These are phyloP conservation scores for Temnothorax longispinosus DNA, from an alignment of 1,140 invertebrate genomes.

Conservation along the genomic window DNA sequence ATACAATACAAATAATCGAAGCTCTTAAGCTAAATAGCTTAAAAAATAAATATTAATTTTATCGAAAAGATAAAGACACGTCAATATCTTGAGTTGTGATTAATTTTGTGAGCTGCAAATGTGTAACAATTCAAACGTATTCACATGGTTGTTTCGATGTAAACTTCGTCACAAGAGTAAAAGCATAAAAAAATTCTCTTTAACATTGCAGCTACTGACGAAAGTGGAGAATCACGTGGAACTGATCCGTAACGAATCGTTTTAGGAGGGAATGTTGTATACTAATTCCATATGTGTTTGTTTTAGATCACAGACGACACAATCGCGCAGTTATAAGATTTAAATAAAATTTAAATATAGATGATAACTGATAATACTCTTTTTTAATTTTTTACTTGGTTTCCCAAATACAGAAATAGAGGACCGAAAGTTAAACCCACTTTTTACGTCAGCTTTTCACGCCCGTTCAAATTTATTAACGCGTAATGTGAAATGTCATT, in stretches of 20 bases:
- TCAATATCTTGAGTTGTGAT: background rate
- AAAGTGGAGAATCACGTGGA: background rate
- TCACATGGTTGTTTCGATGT: background rate
- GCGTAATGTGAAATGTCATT: background rate
- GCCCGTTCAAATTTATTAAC: background rate
- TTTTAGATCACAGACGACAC: constrained; percentile 13
- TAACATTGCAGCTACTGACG: background rate
- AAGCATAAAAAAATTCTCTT: background rate
- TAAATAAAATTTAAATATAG: constrained; percentile 21
- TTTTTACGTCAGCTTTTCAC: background rate
- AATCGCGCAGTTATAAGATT: background rate
- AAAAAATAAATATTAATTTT: background rate
- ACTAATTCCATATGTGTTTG: constrained; percentile 24
- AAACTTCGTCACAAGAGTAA: background rate
- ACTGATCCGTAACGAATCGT: background rate
- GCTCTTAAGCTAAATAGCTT: background rate
- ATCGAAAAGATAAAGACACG: background rate
- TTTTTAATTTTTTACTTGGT: background rate
- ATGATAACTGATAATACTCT: background rate
- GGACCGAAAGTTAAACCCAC: background rate
- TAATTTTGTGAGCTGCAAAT: background rate
- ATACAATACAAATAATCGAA: too few relatives aligned
- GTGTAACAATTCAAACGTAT: background rate
- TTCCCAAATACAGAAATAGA: background rate
- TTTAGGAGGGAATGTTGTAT: background rate